Conservation (phyloP, 1,140 invertebrate species). For the Doryteuthis pealeii region DNA sequence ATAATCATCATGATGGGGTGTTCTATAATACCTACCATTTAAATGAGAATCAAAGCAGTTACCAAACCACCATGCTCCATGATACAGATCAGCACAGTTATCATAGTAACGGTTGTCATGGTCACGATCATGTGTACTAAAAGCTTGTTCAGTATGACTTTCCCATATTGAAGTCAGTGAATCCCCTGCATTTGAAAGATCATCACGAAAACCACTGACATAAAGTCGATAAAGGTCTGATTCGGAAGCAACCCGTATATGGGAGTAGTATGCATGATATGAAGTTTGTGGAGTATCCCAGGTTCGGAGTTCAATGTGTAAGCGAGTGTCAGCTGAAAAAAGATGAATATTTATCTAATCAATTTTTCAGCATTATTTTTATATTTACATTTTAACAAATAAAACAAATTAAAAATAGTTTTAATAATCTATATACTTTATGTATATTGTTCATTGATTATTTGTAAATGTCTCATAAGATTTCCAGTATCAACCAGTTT, state of each 20-base stretch:
- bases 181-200: constrained; percentile 60
- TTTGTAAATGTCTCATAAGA: no score
- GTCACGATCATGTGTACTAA: constrained; percentile 73
- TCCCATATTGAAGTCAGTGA: constrained; percentile 53
- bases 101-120: constrained; percentile 73
- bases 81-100: constrained; percentile 68
- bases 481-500: no score
- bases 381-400: no score
- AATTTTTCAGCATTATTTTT: no score
- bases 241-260: constrained; percentile 72
- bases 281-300: constrained; percentile 23
- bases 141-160: constrained; percentile 71
- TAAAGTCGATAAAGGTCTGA: constrained; percentile 69
- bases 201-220: constrained; percentile 67
- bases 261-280: constrained; percentile 67
- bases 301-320: no score
- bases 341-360: no score
- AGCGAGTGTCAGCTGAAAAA: no score
- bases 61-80: constrained; percentile 65
- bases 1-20: constrained; percentile 53
- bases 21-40: constrained; percentile 77
- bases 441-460: no score
- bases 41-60: constrained; percentile 93
- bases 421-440: no score
- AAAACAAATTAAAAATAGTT: no score